A percentile compares a stretch with the other conserved stretches of the same genome.
These are phyloP conservation scores for Leptinotarsa undecemlineata DNA, from an alignment of 1,140 invertebrate genomes.

Conservation along the genomic window DNA sequence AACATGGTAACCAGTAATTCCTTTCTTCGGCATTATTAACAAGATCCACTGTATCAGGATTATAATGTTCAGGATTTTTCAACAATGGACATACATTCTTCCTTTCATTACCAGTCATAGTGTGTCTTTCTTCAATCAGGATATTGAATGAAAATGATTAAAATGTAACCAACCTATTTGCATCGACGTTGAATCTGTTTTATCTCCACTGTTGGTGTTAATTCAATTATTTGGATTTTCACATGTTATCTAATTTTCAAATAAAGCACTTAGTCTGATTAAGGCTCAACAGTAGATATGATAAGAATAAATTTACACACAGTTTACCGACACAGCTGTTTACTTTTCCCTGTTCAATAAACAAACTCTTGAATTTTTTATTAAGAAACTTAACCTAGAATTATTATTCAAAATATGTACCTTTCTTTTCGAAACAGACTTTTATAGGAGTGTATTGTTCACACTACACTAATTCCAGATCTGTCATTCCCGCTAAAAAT, in stretches of 20 bases:
- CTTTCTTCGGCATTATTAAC: constrained; percentile 82
- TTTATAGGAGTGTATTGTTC: too few relatives aligned
- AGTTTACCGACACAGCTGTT: not conserved
- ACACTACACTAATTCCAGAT: too few relatives aligned
- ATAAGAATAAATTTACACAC: not conserved
- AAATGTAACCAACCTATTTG: not conserved
- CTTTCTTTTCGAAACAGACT: too few relatives aligned
- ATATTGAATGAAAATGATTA: not conserved
- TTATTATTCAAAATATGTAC: too few relatives aligned
- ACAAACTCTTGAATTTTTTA: too few relatives aligned
- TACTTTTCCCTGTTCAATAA: not conserved
- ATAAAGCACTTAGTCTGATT: not conserved
- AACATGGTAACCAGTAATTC: constrained; percentile 91
- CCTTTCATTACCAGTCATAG: constrained; percentile 25
- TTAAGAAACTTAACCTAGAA: too few relatives aligned
- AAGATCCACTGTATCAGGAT: constrained; percentile 88
- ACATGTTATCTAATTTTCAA: not conserved
- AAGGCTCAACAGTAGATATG: not conserved
- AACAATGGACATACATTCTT: constrained; percentile 55
- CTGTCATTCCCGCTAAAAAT: too few relatives aligned
- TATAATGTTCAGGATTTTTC: constrained; percentile 64
- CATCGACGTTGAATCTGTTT: not conserved
- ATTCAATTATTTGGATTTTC: constrained; percentile 8
- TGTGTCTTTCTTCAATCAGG: constrained; percentile 9
- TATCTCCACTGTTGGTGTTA: not conserved